Evolutionary conservation across 1,140 invertebrate genomes (phyloP).

Genomic region (Hyles vespertilio): DNA sequence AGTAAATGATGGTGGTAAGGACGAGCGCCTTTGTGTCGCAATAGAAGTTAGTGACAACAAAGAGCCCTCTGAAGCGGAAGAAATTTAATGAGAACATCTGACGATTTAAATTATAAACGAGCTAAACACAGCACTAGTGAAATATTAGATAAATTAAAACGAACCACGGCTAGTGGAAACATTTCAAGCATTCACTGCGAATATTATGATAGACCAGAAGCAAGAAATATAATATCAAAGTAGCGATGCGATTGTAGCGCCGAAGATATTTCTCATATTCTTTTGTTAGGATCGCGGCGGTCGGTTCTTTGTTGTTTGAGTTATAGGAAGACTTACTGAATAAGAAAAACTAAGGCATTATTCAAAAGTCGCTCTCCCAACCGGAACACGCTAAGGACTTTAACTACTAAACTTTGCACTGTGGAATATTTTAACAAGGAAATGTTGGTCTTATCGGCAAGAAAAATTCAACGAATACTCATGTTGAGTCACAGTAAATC

Average conservation of each 20-base stretch:
- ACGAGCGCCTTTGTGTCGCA: constrained; percentile 32
- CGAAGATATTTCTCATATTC: constrained; percentile 65
- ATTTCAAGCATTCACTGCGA: constrained; percentile 3
- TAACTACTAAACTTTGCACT: constrained; percentile 25
- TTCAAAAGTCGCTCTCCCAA: constrained; percentile 33
- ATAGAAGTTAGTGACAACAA: constrained; percentile 34
- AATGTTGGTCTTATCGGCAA: not conserved
- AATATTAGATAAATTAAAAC: no score
- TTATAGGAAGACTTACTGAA: constrained; percentile 47
- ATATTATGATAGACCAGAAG: constrained; percentile 24
- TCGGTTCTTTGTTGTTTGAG: constrained; percentile 57
- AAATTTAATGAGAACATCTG: constrained; percentile 41
- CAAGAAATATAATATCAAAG: constrained; percentile 56
- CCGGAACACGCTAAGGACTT: constrained; percentile 26
- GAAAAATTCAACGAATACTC: no score
- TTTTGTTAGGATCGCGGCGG: constrained; percentile 56
- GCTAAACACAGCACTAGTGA: constrained; percentile 1
- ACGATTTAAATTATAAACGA: constrained; percentile 33
- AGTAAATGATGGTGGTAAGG: constrained; percentile 32
- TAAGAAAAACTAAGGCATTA: constrained; percentile 53
- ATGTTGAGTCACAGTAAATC: no score
- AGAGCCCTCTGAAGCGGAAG: constrained; percentile 27
- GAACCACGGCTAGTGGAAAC: not conserved
- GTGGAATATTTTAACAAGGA: constrained; percentile 5
- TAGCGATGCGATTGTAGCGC: constrained; percentile 52